Conservation (phyloP, 1,140 invertebrate species). For the Ooceraea biroi region DNA sequence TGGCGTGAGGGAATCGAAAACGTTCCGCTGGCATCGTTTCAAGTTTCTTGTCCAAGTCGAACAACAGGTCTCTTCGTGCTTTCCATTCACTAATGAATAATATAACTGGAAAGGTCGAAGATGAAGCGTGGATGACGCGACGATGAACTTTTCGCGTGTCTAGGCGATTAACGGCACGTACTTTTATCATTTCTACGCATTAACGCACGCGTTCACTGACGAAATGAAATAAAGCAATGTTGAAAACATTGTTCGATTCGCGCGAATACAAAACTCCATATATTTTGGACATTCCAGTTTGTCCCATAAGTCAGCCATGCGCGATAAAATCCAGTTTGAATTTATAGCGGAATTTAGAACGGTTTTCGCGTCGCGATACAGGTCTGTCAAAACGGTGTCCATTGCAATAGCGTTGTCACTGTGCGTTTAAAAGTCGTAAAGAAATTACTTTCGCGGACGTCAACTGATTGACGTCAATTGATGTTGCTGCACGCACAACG, state of each 20-base stretch:
- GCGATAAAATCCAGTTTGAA: conserved; percentile 26
- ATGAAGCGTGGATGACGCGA: background rate
- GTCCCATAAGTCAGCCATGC: background rate
- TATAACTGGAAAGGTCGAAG: conserved; percentile 10
- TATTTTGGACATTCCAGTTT: background rate
- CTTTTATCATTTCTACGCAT: background rate
- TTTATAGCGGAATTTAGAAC: conserved; percentile 11
- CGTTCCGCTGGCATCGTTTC: conserved; percentile 65
- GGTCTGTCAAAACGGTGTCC: background rate
- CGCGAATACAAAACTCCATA: background rate
- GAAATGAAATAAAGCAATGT: conserved; percentile 9
- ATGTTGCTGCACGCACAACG: conserved; percentile 53
- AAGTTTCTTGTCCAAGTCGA: conserved; percentile 55
- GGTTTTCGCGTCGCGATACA: conserved; percentile 3
- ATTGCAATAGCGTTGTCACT: conserved; percentile 28
- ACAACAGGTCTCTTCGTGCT: conserved; percentile 68
- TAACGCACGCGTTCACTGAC: no score
- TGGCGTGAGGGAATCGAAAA: conserved; percentile 53
- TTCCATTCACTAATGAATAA: conserved; percentile 43
- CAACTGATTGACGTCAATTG: conserved; percentile 79
- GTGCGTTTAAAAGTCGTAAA: conserved; percentile 74
- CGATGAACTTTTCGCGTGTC: background rate
- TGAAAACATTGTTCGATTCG: background rate
- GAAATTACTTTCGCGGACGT: conserved; percentile 72
- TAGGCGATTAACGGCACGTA: background rate